A percentile compares a stretch with the other conserved stretches of the same genome.
Evolutionary conservation across 1,140 invertebrate genomes (phyloP).

Genomic region (Teleogryllus occipitalis): DNA sequence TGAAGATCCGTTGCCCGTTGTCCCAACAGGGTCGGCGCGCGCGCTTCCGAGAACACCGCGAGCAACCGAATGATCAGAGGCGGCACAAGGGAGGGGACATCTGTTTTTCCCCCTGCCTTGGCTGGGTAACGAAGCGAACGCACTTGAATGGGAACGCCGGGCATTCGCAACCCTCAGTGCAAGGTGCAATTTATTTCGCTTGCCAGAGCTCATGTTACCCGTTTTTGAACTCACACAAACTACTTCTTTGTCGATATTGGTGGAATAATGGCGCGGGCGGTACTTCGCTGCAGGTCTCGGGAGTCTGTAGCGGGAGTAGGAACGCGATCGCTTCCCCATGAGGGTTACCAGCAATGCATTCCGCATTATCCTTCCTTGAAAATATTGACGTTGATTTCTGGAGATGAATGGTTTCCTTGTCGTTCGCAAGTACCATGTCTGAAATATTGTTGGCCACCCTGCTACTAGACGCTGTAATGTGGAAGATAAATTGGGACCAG

Average conservation of each 20-base stretch:
- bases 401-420: too few relatives aligned
- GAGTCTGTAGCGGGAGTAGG: too few relatives aligned
- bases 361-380: neutral
- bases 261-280: neutral
- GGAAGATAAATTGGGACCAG: too few relatives aligned
- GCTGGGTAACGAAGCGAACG: neutral
- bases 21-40: neutral
- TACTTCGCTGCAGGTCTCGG: neutral
- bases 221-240: neutral
- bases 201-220: neutral
- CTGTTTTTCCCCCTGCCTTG: neutral
- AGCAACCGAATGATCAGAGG: neutral
- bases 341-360: neutral
- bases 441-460: too few relatives aligned
- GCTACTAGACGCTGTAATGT: too few relatives aligned
- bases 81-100: neutral
- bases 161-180: neutral
- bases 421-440: too few relatives aligned
- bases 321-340: too few relatives aligned
- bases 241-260: neutral
- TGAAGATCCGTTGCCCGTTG: neutral
- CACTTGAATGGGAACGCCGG: neutral
- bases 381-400: neutral
- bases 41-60: neutral
- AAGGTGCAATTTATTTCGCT: neutral